Evolutionary conservation across 2,113 vertebrate genomes (phyloP).

Genomic region (Sitta europaea): DNA sequence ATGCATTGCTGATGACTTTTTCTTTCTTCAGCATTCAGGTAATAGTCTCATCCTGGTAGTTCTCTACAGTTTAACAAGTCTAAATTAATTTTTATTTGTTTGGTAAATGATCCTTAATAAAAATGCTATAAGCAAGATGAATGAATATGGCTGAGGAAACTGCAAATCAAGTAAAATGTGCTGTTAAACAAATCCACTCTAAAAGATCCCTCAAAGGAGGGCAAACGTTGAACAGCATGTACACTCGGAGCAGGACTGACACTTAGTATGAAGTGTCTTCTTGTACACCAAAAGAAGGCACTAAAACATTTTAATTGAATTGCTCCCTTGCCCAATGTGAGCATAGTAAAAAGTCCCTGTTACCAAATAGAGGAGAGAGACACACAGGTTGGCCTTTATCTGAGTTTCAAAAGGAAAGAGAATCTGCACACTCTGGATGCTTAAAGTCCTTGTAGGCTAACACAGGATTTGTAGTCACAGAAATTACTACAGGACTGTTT

Average conservation of each 20-base stretch:
- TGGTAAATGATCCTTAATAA: neutral
- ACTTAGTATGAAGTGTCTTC: too few species aligned
- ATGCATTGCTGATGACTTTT: neutral
- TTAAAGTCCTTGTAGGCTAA: neutral
- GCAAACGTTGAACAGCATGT: neutral
- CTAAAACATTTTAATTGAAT: neutral
- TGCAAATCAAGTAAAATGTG: neutral
- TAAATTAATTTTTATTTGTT: constrained; percentile 2
- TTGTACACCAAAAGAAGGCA: neutral
- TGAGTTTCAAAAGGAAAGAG: neutral
- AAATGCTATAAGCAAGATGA: neutral
- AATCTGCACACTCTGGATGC: neutral
- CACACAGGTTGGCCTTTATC: neutral
- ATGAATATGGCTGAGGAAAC: neutral
- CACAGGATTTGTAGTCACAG: neutral
- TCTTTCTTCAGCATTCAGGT: neutral
- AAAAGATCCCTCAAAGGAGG: neutral
- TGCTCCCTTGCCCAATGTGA: rapidly evolving
- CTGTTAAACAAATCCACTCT: neutral
- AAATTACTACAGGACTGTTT: neutral
- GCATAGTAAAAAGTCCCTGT: neutral
- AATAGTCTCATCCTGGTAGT: neutral
- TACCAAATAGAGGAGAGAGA: neutral
- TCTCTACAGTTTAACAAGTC: neutral
- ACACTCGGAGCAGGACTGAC: neutral